Evolutionary conservation across 2,888 invertebrate genomes (phyloP), one percentile per base, ranked within the genome.

Genomic region (Cephonodes hylas): DNA sequence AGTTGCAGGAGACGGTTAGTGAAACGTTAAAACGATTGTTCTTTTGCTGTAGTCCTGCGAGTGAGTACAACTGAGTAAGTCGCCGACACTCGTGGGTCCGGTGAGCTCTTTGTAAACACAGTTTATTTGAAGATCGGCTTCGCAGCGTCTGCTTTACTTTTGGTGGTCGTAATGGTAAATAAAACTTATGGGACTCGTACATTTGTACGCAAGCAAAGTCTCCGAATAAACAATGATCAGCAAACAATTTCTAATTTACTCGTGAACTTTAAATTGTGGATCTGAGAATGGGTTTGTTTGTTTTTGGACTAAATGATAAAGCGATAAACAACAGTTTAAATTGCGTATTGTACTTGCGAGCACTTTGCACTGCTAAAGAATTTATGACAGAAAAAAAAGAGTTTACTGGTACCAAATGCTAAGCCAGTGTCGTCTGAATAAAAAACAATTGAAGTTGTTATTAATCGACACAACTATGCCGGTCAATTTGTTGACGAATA

Each of bases 21-120:
- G 76, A 80, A 85, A 80, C 81, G 80, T 82, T 85, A 83, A 77
- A 69, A 72, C 80, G 80, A 81, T 79, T 83, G 81, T 81, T 84
- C 81, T 84, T 84, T 84, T 83, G 79, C 76, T 80, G 79, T 78
- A 81, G 76, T 83, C 81, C 81, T 42, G n/a, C n/a, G n/a, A n/a
- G 46, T 63, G 70, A 68, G 71, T 75, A 69, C 76, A 74, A 76
- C 78, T 76, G 72, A 69, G 79, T 72, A 79, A 81, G 78, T 80
- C 79, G 79, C 75, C 80, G 82, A 75, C 79, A 74, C 73, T 72
- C 68, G 73, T 71, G 42, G 25, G 22, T 34, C 66, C 42, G 63
- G 77, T 79, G 76, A 79, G 84, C 79, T 81, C 79, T 80, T 75
- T 79, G 83, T 82, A 84, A 83, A 85, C 82, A 85, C 75, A 76